Percentiles rank a stretch among this genome's conserved stretches.
Conservation (phyloP, 2,797 vertebrate genomes). For the Neomorphus geoffroyi region DNA sequence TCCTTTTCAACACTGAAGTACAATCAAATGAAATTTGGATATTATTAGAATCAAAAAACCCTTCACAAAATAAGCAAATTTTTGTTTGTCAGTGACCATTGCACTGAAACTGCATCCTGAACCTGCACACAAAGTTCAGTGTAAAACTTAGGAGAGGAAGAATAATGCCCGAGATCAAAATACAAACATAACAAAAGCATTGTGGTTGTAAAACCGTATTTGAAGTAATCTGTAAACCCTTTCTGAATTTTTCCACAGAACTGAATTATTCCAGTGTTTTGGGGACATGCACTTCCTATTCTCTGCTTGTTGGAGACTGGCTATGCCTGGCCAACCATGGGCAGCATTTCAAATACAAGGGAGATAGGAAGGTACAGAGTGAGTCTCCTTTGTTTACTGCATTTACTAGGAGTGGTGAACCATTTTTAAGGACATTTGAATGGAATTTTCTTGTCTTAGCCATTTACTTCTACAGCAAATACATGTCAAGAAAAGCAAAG, state of each 20-base stretch:
- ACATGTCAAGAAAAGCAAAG: not conserved
- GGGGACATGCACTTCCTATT: not conserved
- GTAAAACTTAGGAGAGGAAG: not conserved
- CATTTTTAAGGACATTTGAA: not conserved
- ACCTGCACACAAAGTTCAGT: not conserved
- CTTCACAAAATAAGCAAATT: not conserved
- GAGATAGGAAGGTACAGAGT: not conserved
- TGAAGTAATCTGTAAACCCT: not conserved
- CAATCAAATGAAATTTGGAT: not conserved
- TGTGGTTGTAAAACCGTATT: not conserved
- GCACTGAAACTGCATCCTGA: not conserved
- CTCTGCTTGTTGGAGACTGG: not conserved
- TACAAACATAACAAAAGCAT: not conserved
- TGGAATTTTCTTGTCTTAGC: not conserved
- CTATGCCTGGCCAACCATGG: not conserved
- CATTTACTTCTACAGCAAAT: not conserved
- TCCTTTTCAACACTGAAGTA: not conserved
- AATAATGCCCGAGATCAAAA: not conserved
- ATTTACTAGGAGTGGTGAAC: not conserved
- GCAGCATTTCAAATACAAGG: not conserved
- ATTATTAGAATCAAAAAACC: not conserved
- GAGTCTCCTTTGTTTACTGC: not conserved
- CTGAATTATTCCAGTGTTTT: not conserved
- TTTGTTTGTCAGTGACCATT: fast-evolving
- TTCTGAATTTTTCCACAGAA: not conserved